A percentile compares a stretch with the other conserved stretches of the same genome.
phyloP scores from a whole-genome alignment of 92 coral and sea anemone genomes.

The Plumapathes pennacea region DNA sequence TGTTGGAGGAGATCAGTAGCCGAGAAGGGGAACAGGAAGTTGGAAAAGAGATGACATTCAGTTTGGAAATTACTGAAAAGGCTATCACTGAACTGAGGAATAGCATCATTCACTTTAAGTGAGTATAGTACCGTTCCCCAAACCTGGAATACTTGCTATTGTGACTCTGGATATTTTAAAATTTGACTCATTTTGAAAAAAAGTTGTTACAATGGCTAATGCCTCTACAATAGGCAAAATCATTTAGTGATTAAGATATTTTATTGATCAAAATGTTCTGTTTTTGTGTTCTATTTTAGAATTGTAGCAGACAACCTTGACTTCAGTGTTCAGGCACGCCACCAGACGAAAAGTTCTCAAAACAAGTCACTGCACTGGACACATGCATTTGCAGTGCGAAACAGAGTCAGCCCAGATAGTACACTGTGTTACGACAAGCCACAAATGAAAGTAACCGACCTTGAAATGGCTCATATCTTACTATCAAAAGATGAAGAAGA shows the following conservation, averaged over 20 bases:
- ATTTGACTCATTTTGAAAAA: too few species aligned
- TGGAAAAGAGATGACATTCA: too few species aligned
- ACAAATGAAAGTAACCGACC: background rate
- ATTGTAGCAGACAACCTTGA: constrained; percentile 31
- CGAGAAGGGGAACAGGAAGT: too few species aligned
- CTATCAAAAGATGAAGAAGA: constrained; percentile 8
- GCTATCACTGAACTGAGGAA: background rate
- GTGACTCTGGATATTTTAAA: too few species aligned
- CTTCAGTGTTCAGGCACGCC: constrained; percentile 20
- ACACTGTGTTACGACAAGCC: constrained; percentile 5
- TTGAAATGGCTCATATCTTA: constrained; percentile 4
- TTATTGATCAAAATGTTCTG: background rate
- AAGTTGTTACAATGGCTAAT: background rate
- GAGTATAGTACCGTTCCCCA: background rate
- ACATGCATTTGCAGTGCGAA: constrained; percentile 27
- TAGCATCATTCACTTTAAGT: constrained; percentile 15
- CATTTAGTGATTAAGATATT: too few species aligned
- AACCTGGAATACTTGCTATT: too few species aligned
- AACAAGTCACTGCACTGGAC: constrained; percentile 37
- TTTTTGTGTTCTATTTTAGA: background rate
- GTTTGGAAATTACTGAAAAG: too few species aligned
- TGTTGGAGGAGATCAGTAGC: background rate
- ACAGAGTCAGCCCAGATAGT: constrained; percentile 8
- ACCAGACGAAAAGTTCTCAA: constrained; percentile 15
- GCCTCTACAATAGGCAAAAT: background rate